phyloP scores from a whole-genome alignment of 2,797 vertebrate genomes.

The Caiman crocodilus region DNA sequence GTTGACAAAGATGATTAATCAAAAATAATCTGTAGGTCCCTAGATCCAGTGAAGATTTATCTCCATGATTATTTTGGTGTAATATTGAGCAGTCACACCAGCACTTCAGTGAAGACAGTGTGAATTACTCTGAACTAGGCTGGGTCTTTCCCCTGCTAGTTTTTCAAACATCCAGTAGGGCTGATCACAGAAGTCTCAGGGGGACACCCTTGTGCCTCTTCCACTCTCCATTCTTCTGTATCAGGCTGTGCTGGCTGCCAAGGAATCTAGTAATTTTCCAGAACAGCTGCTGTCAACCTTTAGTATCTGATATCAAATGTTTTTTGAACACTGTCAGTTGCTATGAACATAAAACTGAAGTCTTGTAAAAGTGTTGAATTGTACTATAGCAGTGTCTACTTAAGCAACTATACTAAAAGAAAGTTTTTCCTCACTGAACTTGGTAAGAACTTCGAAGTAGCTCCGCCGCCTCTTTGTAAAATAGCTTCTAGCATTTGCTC shows the following conservation, averaged over 20 bases:
- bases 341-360: neutral
- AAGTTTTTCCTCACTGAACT: neutral
- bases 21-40: neutral
- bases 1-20: no score
- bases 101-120: neutral
- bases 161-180: neutral
- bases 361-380: neutral
- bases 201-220: neutral
- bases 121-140: neutral
- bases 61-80: neutral
- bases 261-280: neutral
- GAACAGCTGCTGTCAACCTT: neutral
- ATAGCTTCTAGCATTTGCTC: neutral
- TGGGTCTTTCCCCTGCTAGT: neutral
- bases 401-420: neutral
- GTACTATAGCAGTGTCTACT: neutral
- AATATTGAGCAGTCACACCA: neutral
- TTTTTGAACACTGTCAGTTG: neutral
- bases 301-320: neutral
- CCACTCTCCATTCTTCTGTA: neutral
- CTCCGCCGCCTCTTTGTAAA: neutral
- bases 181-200: neutral
- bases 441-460: neutral
- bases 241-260: neutral
- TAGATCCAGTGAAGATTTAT: neutral